Evolutionary conservation across 2,797 vertebrate species (phyloP).

Genomic region (Chloroceryle amazona): DNA sequence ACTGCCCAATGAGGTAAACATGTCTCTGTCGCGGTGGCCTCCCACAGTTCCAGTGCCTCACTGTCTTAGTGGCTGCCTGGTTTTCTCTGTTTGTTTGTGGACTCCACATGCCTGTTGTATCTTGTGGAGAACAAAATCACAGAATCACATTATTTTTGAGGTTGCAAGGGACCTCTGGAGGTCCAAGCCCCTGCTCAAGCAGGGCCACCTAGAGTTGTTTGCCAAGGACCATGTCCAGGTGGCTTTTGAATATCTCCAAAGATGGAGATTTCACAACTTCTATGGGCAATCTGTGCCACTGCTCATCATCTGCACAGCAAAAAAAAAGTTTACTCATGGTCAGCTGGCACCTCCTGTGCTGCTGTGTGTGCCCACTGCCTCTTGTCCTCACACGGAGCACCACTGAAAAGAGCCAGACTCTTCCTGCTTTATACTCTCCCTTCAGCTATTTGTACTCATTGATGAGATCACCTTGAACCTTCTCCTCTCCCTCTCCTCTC

Average conservation of each 20-base stretch:
- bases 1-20: neutral
- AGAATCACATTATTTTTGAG: neutral
- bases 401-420: too few relatives aligned
- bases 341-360: too few relatives aligned
- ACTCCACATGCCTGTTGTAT: neutral
- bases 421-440: neutral
- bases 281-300: neutral
- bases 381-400: too few relatives aligned
- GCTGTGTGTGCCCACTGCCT: too few relatives aligned
- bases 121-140: neutral
- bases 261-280: neutral
- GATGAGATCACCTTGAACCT: neutral
- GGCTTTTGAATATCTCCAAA: neutral
- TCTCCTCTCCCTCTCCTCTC: too few relatives aligned
- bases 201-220: neutral
- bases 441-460: neutral
- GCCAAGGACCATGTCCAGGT: neutral
- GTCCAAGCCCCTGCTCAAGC: neutral
- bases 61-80: neutral
- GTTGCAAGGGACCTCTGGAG: neutral
- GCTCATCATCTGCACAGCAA: neutral
- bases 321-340: too few relatives aligned
- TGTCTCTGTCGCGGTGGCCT: neutral
- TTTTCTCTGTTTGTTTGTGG: neutral
- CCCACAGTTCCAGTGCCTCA: neutral